phyloP scores from a whole-genome alignment of 37 sponge, comb jelly and placozoan genomes.

The Eunapius fragilis region DNA sequence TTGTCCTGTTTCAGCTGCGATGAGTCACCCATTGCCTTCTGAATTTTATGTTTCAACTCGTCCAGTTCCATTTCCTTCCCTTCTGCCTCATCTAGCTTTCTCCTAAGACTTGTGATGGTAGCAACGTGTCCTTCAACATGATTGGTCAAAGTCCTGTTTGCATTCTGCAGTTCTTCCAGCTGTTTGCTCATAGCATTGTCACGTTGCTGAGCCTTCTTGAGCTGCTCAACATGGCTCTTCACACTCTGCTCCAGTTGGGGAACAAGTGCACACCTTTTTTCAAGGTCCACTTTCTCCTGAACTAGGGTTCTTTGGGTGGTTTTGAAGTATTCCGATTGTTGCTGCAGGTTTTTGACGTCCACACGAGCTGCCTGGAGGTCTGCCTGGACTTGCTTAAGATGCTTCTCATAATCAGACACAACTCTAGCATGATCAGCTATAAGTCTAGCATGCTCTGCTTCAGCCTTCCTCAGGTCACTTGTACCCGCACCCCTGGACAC shows the following conservation, averaged over 20 bases:
- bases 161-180: background rate
- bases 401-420: background rate
- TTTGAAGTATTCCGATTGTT: background rate
- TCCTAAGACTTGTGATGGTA: constrained; percentile 26
- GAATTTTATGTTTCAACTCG: constrained; percentile 33
- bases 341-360: background rate
- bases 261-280: background rate
- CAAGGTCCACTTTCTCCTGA: background rate
- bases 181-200: background rate
- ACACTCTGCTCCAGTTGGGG: background rate
- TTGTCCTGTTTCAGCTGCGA: constrained; percentile 63
- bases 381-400: background rate
- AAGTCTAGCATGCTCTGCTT: background rate
- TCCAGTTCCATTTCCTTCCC: constrained; percentile 58
- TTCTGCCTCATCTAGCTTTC: constrained; percentile 53
- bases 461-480: background rate
- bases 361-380: background rate
- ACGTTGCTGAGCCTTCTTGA: background rate
- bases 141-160: background rate
- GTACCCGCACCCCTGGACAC: background rate
- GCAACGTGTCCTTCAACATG: constrained; percentile 49
- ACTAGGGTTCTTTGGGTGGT: background rate
- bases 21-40: constrained; percentile 31
- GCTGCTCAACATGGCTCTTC: background rate
- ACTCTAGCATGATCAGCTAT: background rate